These are phyloP conservation scores for Caiman crocodilus DNA, from an alignment of 2,797 vertebrate species.

Conservation along the genomic window DNA sequence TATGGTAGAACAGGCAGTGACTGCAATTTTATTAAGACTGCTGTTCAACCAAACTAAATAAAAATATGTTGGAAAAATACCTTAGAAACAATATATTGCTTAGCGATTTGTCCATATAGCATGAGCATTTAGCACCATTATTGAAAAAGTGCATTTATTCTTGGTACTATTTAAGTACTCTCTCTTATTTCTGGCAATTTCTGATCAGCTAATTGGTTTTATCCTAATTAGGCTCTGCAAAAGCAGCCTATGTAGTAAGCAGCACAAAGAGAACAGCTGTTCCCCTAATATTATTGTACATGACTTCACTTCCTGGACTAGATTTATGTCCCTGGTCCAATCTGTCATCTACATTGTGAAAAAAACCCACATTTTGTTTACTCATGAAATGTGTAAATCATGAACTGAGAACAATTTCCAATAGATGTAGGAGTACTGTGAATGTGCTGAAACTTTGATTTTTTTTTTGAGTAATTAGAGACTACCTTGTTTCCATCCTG, in stretches of 20 bases:
- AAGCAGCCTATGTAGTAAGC: slow-evolving; percentile 51
- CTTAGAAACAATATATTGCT: not conserved
- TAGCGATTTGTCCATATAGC: not conserved
- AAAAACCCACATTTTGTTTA: not conserved
- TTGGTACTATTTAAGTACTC: slow-evolving; percentile 37
- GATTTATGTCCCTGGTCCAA: slow-evolving; percentile 67
- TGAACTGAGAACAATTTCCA: slow-evolving; percentile 31
- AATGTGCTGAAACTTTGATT: not conserved
- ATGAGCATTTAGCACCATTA: slow-evolving; percentile 26
- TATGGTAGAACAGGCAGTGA: not conserved
- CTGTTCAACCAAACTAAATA: slow-evolving; percentile 32
- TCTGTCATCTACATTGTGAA: slow-evolving; percentile 48
- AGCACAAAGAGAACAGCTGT: slow-evolving; percentile 74
- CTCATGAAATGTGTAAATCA: slow-evolving; percentile 56
- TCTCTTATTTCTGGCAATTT: slow-evolving; percentile 67
- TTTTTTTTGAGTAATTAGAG: slow-evolving; percentile 15
- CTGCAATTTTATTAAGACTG: not conserved
- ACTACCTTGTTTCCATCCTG: slow-evolving; percentile 55
- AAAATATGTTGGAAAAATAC: not conserved
- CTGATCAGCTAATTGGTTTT: slow-evolving; percentile 74
- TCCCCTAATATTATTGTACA: slow-evolving; percentile 32
- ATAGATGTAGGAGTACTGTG: not conserved
- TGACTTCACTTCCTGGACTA: slow-evolving; percentile 54
- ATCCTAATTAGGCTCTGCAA: slow-evolving; percentile 59
- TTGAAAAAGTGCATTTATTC: slow-evolving; percentile 33